These are phyloP conservation scores for Echiichthys vipera DNA, from an alignment of 2,797 vertebrate genomes.

Conservation along the genomic window DNA sequence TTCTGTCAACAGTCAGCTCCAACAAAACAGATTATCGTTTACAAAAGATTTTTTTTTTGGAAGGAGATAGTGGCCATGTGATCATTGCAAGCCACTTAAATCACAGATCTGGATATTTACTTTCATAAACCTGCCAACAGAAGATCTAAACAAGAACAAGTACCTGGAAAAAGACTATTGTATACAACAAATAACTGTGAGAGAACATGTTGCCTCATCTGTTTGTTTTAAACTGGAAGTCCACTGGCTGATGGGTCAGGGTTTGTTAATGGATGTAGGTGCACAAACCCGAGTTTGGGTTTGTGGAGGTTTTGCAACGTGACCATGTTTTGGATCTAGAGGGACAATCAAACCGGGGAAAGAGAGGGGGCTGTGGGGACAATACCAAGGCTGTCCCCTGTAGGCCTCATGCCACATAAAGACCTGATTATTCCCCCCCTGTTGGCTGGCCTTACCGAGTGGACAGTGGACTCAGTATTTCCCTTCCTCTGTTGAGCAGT, in stretches of 20 bases:
- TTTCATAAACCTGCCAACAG: constrained; percentile 30
- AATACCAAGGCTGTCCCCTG: constrained; percentile 77
- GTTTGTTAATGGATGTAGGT: constrained; percentile 20
- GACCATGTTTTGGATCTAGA: constrained; percentile 61
- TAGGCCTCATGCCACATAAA: constrained; percentile 80
- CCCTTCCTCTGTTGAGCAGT: constrained; percentile 72
- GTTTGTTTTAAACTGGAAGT: constrained; percentile 39
- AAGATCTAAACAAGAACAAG: constrained; percentile 26
- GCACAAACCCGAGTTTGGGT: constrained; percentile 45
- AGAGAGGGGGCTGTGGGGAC: constrained; percentile 62
- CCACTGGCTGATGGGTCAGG: constrained; percentile 8
- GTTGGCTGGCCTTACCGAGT: constrained; percentile 80
- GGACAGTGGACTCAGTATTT: constrained; percentile 82
- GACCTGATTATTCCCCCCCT: constrained; percentile 75
- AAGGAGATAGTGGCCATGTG: neutral
- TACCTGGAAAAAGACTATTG: constrained; percentile 40
- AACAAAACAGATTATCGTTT: constrained; percentile 1
- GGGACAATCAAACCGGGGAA: constrained; percentile 69
- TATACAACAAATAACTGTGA: constrained; percentile 11
- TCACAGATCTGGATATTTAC: constrained; percentile 22
- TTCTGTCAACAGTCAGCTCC: constrained; percentile 1
- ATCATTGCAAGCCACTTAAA: neutral
- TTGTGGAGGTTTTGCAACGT: constrained; percentile 59
- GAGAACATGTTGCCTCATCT: constrained; percentile 39
- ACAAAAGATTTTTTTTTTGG: constrained; percentile 17